Evolutionary conservation across 2,113 vertebrate species (phyloP).

Genomic region (Himantopus leucocephalus): DNA sequence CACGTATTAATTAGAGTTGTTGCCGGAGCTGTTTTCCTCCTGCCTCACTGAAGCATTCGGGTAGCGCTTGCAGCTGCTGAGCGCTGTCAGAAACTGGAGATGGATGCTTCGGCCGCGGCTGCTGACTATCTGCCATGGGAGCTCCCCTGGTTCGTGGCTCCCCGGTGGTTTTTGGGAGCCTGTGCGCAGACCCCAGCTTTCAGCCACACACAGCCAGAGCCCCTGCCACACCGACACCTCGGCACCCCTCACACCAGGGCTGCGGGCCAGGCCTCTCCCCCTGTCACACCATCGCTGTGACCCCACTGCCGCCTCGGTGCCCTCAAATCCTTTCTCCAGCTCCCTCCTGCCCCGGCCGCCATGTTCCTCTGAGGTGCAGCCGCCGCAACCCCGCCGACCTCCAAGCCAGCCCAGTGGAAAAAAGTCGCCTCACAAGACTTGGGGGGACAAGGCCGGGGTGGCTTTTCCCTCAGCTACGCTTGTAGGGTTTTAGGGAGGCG

Average conservation of each 20-base stretch:
- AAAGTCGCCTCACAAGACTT: too few relatives aligned
- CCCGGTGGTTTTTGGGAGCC: accelerated
- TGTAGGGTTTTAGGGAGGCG: accelerated
- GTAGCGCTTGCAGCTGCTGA: background rate
- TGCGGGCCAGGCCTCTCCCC: too few relatives aligned
- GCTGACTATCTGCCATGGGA: accelerated
- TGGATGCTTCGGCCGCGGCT: accelerated
- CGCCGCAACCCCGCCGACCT: too few relatives aligned
- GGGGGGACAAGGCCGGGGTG: accelerated
- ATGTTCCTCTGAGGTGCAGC: background rate
- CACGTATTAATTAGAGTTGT: too few relatives aligned
- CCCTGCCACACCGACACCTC: background rate
- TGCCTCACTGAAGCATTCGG: accelerated
- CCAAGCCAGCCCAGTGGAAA: background rate
- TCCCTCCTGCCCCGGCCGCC: background rate
- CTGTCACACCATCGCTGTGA: accelerated
- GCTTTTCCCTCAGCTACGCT: background rate
- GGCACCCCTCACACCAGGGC: background rate
- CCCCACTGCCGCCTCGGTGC: background rate
- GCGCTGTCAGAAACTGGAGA: accelerated
- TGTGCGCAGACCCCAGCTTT: accelerated
- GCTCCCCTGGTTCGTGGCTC: too few relatives aligned
- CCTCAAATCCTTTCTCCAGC: background rate
- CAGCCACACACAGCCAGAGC: background rate
- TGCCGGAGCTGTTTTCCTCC: background rate